Percentiles rank a stretch among this genome's conserved stretches.
Conservation (phyloP, 2,113 vertebrate species). For the Notarius lentiginosus region DNA sequence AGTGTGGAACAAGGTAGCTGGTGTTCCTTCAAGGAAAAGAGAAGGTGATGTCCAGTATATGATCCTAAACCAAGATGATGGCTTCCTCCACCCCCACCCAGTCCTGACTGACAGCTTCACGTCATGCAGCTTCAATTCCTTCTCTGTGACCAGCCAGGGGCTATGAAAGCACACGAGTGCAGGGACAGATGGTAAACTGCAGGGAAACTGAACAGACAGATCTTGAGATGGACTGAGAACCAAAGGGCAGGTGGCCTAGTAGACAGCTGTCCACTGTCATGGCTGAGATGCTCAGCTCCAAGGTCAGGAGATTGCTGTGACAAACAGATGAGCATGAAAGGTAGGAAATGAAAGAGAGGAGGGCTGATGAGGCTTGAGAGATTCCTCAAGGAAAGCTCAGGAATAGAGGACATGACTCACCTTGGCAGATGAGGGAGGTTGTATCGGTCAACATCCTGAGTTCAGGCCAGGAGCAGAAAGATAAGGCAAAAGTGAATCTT, state of each 20-base stretch:
- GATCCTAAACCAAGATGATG: constrained; percentile 72
- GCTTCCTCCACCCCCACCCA: constrained; percentile 60
- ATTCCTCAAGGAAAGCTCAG: constrained; percentile 44
- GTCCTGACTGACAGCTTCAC: constrained; percentile 60
- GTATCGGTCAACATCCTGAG: constrained; percentile 37
- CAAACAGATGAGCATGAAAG: constrained; percentile 36
- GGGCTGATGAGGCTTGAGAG: constrained; percentile 48
- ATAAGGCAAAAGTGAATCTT: neutral
- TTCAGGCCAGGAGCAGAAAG: neutral
- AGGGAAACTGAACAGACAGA: constrained; percentile 61
- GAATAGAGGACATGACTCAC: constrained; percentile 17
- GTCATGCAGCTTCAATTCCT: constrained; percentile 55
- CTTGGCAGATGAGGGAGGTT: constrained; percentile 34
- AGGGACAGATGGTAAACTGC: constrained; percentile 48
- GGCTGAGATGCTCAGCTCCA: constrained; percentile 29
- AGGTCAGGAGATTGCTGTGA: constrained; percentile 47
- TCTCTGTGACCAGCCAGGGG: constrained; percentile 57
- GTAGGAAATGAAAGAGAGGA: constrained; percentile 42
- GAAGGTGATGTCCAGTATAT: constrained; percentile 71
- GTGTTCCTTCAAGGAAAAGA: constrained; percentile 11
- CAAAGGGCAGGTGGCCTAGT: constrained; percentile 58
- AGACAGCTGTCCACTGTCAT: constrained; percentile 55
- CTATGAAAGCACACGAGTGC: constrained; percentile 44
- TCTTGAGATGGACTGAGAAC: constrained; percentile 61
- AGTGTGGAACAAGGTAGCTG: constrained; percentile 8